A percentile compares a stretch with the other conserved stretches of the same genome.
phyloP scores from a whole-genome alignment of 1,140 invertebrate species.

The Brachionus manjavacas region DNA sequence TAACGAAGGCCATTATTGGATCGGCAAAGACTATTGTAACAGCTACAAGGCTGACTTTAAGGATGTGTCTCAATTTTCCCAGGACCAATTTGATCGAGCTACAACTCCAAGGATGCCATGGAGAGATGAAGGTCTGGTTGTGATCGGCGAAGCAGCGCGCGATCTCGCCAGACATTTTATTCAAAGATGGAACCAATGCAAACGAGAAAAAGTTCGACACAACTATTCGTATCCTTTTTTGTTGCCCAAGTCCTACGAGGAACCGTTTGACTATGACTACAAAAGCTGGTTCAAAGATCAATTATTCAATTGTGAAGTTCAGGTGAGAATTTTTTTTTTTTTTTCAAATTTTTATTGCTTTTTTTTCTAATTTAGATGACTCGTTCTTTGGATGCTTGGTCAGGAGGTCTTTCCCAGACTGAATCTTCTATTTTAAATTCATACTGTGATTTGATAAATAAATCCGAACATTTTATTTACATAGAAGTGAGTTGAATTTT shows the following conservation, averaged over 20 bases:
- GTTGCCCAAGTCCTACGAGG: constrained; percentile 69
- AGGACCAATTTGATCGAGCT: constrained; percentile 63
- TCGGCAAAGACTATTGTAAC: constrained; percentile 95
- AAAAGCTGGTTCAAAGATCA: constrained; percentile 1
- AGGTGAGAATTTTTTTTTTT: background rate
- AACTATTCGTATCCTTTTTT: constrained; percentile 55
- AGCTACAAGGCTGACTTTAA: constrained; percentile 96
- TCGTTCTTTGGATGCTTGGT: constrained; percentile 67
- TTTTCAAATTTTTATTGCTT: background rate
- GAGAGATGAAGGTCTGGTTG: constrained; percentile 86
- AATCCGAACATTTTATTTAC: constrained; percentile 78
- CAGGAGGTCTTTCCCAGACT: constrained; percentile 72
- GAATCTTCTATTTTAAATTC: constrained; percentile 90
- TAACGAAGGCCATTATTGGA: constrained; percentile 63
- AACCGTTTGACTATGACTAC: background rate
- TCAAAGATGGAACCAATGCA: constrained; percentile 85
- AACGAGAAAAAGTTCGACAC: constrained; percentile 33
- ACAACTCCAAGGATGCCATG: constrained; percentile 91
- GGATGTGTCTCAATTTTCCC: constrained; percentile 62
- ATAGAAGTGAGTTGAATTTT: constrained; percentile 2
- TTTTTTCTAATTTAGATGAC: background rate
- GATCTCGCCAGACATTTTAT: constrained; percentile 94
- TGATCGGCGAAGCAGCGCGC: constrained; percentile 75
- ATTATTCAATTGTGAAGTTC: background rate
- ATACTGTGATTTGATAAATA: constrained; percentile 82